Percentiles rank a stretch among this genome's conserved stretches.
These are phyloP conservation scores for Gorsachius goisagi DNA, from an alignment of 2,113 vertebrate genomes.

Conservation along the genomic window DNA sequence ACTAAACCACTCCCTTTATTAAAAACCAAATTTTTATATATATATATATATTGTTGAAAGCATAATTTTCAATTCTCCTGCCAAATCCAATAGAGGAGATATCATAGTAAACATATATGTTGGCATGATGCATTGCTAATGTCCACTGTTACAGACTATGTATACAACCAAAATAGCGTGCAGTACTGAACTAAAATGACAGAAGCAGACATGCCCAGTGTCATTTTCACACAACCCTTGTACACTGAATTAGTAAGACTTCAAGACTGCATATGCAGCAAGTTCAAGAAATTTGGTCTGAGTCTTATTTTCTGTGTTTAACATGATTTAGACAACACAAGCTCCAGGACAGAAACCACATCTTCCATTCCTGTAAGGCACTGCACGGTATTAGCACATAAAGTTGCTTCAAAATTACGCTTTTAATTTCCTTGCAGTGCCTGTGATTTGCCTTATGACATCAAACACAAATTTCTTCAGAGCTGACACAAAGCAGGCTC, in stretches of 20 bases:
- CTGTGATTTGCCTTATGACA: neutral
- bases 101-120: neutral
- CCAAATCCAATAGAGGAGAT: neutral
- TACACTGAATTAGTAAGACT: neutral
- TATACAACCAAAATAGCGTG: neutral
- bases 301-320: neutral
- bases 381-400: neutral
- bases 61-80: neutral
- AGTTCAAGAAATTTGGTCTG: neutral
- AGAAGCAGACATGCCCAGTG: neutral
- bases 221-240: neutral
- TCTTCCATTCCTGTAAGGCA: neutral
- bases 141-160: neutral
- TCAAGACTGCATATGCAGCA: neutral
- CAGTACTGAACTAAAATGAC: neutral
- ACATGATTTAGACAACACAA: neutral
- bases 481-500: neutral
- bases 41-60: neutral
- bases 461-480: neutral
- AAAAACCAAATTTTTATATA: neutral
- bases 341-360: neutral
- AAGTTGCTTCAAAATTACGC: neutral
- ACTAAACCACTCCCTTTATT: neutral
- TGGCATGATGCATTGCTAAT: neutral
- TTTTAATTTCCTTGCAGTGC: neutral